Evolutionary conservation across 2,888 invertebrate species (phyloP), one percentile per base, ranked within the genome.

Genomic region (Mayetiola destructor): DNA sequence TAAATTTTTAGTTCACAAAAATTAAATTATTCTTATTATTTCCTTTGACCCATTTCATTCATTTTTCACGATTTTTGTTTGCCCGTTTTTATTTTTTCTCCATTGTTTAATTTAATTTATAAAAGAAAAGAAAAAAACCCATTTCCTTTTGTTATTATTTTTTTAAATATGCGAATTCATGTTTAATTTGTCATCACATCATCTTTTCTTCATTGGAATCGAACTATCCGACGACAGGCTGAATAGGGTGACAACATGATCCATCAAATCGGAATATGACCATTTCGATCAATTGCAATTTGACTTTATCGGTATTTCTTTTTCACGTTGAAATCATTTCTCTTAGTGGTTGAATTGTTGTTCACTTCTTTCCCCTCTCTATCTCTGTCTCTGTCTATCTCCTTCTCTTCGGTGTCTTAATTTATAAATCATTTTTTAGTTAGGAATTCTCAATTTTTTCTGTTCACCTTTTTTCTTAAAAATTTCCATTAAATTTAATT

Each of bases 1-100:
- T 62, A 54, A 35, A 48, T 35, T 14, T 36, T 21, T 32, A 9
- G 14, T 54, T 48, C 12, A 5, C 10, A 32, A 18, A 12, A 10
- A 32, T 32, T 2, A n/a, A 18, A 20, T 35, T 21, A 21, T 54
- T 30, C n/a, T 23, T 32, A 32, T 53, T 53, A 29, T 16, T 52
- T 52, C 18, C n/a, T 53, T 29, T 16, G 21, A 21, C 14, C 6
- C 21, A 18, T 53, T 52, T 32, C 16, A n/a, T 52, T 52, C n/a
- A 23, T 52, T 27, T 29, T 53, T 29, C 18, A 53, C 20, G 18
- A 32, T 53, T 35, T 23, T 20, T 30, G 20, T 57, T 20, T 20
- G 27, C n/a, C n/a, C n/a, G n/a, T n/a, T n/a, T n/a, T 20, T 21
- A 40, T 10, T 48, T 14, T 27, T 48, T 48, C 27, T 18, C 27